These are phyloP conservation scores for Heterotis niloticus DNA, from an alignment of 2,113 vertebrate genomes.

Conservation along the genomic window DNA sequence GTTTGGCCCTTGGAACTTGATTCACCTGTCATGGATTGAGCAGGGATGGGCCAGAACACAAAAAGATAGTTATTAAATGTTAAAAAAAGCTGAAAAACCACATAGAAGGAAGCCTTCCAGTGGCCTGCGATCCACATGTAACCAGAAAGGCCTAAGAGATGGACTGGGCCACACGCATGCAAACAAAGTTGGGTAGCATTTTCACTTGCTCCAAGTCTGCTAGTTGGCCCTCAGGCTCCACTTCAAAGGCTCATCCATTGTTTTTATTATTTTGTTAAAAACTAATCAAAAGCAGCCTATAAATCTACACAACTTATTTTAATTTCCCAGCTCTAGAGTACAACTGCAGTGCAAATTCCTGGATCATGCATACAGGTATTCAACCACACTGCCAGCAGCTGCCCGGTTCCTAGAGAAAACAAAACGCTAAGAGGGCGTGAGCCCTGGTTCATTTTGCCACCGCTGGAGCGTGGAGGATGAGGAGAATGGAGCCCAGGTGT, in stretches of 20 bases:
- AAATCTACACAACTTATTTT: neutral
- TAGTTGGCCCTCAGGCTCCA: neutral
- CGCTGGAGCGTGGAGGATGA: neutral
- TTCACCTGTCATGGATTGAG: constrained; percentile 26
- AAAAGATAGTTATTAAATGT: constrained; percentile 10
- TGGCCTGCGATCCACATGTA: neutral
- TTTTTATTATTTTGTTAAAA: neutral
- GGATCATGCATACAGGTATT: neutral
- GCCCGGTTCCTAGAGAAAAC: neutral
- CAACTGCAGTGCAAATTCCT: neutral
- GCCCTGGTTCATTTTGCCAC: neutral
- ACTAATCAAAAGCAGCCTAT: neutral
- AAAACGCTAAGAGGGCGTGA: neutral
- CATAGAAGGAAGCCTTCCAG: neutral
- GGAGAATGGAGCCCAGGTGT: neutral
- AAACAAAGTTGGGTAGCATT: neutral
- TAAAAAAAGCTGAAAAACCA: constrained; percentile 5
- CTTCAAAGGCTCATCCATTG: neutral
- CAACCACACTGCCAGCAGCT: neutral
- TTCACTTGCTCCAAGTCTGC: neutral
- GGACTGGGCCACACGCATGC: neutral
- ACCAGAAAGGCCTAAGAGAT: neutral
- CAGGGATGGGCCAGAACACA: neutral
- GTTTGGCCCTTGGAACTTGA: neutral
- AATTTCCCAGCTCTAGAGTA: neutral